phyloP scores from a whole-genome alignment of 2,888 invertebrate species.

The Keiferia lycopersicella region DNA sequence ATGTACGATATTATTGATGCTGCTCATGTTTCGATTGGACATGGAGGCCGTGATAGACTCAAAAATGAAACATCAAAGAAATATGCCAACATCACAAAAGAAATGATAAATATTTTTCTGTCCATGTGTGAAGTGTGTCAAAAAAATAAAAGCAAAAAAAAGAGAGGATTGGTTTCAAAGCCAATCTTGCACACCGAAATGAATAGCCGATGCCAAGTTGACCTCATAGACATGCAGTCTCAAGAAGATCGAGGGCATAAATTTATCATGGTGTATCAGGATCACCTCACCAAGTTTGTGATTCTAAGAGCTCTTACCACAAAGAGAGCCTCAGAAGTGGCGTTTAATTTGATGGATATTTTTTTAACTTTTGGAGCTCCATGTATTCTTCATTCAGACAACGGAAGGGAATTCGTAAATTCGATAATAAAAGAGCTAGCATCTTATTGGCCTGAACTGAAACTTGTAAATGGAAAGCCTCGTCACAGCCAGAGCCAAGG shows the following conservation, averaged over 20 bases:
- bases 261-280: not conserved
- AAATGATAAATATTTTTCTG: not conserved
- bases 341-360: not conserved
- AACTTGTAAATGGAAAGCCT: not conserved
- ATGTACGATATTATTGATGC: not conserved
- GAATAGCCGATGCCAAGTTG: not conserved
- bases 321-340: not conserved
- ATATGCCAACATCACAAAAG: not conserved
- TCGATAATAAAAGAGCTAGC: not conserved
- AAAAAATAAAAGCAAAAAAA: not conserved
- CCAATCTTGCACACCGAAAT: not conserved
- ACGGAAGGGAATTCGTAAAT: not conserved
- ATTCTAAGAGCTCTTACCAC: not conserved
- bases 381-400: not conserved
- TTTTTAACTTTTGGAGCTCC: not conserved
- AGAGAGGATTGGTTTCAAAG: not conserved
- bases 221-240: constrained; percentile 2
- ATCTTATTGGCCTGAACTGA: not conserved
- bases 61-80: not conserved
- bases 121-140: constrained; percentile 2
- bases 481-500: not conserved
- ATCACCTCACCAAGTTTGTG: not conserved
- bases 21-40: not conserved
- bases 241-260: not conserved
- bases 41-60: not conserved